Evolutionary conservation across 92 coral and sea anemone genomes (phyloP).

Genomic region (Phenganax marumi): DNA sequence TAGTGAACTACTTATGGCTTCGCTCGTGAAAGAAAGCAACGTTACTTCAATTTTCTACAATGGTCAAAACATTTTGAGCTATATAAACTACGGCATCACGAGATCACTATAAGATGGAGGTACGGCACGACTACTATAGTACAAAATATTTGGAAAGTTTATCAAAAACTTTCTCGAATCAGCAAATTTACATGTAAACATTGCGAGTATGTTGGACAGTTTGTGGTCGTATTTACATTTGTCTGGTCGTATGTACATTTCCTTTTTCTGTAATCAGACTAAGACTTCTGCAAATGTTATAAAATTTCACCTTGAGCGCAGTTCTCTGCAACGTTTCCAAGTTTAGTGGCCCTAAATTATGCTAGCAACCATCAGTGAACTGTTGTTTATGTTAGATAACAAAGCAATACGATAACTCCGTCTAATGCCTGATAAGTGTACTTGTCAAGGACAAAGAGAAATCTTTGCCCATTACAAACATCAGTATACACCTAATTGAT

Average conservation of each 20-base stretch:
- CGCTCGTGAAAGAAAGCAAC: not conserved
- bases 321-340: no score
- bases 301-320: no score
- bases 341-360: no score
- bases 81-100: slow-evolving; percentile 72
- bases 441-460: no score
- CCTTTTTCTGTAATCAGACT: no score
- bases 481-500: not conserved
- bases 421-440: no score
- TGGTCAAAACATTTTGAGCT: not conserved
- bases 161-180: not conserved
- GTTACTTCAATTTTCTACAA: not conserved
- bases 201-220: not conserved
- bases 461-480: no score
- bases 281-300: no score
- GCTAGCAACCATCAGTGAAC: no score
- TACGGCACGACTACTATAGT: slow-evolving; percentile 13
- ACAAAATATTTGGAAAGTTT: not conserved
- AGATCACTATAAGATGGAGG: slow-evolving; percentile 98
- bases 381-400: no score
- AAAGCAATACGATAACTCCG: no score
- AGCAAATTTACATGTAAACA: slow-evolving; percentile 8
- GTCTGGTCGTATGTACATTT: not conserved
- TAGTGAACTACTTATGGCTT: not conserved
- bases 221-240: not conserved